phyloP scores from a whole-genome alignment of 37 sponge, comb jelly and placozoan genomes.

The Tethya wilhelma region DNA sequence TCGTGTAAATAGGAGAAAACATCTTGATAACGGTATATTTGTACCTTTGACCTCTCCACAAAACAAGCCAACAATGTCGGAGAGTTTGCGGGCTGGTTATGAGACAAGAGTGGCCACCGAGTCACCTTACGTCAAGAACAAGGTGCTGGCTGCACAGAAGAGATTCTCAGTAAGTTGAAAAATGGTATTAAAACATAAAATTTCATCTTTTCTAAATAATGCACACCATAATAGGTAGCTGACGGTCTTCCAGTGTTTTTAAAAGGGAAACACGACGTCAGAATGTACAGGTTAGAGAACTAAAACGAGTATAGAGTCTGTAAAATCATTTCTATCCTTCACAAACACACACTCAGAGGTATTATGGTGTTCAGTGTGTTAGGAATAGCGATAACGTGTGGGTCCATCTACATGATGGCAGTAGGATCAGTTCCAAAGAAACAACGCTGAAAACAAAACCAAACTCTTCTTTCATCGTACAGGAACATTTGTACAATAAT shows the following conservation, averaged over 20 bases:
- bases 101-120: constrained; percentile 19
- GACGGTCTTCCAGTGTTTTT: constrained; percentile 55
- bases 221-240: background rate
- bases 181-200: background rate
- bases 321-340: too few relatives aligned
- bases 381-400: constrained; percentile 45
- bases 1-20: too few relatives aligned
- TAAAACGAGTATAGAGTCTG: background rate
- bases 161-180: background rate
- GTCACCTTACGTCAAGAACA: background rate
- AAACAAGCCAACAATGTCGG: constrained; percentile 15
- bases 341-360: too few relatives aligned
- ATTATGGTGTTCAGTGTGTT: constrained; percentile 41
- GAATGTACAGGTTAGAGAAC: constrained; percentile 29
- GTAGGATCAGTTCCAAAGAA: constrained; percentile 57
- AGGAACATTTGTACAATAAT: background rate
- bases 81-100: constrained; percentile 37
- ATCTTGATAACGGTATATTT: background rate
- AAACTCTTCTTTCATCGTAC: background rate
- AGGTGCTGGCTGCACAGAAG: background rate
- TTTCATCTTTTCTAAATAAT: background rate
- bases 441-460: background rate
- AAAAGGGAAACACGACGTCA: constrained; percentile 18
- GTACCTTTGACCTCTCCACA: constrained; percentile 10
- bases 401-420: constrained; percentile 59